phyloP scores from a whole-genome alignment of 2,797 vertebrate genomes.

The Bradypodion ventrale region DNA sequence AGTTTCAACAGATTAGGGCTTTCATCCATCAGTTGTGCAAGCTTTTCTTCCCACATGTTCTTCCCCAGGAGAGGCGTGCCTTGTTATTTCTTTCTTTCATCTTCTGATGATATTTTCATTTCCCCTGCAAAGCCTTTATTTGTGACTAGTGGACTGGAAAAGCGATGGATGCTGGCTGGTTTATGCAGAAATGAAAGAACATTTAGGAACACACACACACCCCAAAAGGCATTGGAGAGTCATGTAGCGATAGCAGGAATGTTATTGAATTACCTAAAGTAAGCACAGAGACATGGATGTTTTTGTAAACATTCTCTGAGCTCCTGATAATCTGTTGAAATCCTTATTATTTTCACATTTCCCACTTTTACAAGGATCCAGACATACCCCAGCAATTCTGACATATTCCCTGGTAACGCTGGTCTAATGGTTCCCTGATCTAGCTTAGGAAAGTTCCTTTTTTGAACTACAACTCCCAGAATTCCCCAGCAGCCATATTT shows the following conservation, averaged over 20 bases:
- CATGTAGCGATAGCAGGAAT: slow-evolving; percentile 1
- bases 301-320: slow-evolving; percentile 30
- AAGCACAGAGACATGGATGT: slow-evolving; percentile 22
- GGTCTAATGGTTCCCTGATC: no score
- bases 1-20: background rate
- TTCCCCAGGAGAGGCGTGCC: background rate
- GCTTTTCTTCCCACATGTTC: slow-evolving; percentile 26
- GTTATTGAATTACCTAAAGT: slow-evolving; percentile 48
- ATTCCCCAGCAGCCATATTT: no score
- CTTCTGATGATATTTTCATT: slow-evolving; percentile 40
- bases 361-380: background rate
- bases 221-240: background rate
- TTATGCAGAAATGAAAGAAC: slow-evolving; percentile 3
- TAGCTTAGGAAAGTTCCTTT: no score
- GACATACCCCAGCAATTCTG: background rate
- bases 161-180: slow-evolving; percentile 22
- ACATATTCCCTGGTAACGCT: no score
- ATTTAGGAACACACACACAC: background rate
- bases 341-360: background rate
- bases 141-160: slow-evolving; percentile 21
- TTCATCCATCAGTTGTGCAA: slow-evolving; percentile 16
- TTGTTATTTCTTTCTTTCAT: slow-evolving; percentile 48
- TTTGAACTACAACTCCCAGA: no score
- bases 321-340: slow-evolving; percentile 32
- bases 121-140: slow-evolving; percentile 31